Evolutionary conservation across 2,113 vertebrate genomes (phyloP).

Genomic region (Enhydra lutris): DNA sequence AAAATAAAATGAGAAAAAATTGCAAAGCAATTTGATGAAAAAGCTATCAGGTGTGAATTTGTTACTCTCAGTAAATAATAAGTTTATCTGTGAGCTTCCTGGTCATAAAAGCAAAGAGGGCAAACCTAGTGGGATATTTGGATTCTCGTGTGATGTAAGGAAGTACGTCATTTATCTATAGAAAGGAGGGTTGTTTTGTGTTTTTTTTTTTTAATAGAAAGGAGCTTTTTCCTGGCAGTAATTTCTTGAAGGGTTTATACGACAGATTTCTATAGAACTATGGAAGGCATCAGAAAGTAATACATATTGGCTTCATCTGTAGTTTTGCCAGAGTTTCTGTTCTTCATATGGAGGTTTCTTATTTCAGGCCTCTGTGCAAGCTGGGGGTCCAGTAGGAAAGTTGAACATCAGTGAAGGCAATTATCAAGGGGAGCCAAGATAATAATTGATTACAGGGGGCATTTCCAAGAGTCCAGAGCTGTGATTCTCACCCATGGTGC

Average conservation of each 20-base stretch:
- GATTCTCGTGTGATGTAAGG: background rate
- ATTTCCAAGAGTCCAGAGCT: background rate
- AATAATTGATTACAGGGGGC: background rate
- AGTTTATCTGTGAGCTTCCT: background rate
- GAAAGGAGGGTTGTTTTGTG: background rate
- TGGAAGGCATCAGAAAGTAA: background rate
- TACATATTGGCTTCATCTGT: background rate
- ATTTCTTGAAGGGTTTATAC: background rate
- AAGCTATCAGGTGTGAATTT: background rate
- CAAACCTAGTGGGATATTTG: background rate
- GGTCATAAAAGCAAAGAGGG: background rate
- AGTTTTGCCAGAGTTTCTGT: background rate
- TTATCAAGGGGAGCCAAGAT: background rate
- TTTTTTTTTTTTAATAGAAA: background rate
- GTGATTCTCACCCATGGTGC: background rate
- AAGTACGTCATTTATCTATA: background rate
- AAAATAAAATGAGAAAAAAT: background rate
- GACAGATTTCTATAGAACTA: background rate
- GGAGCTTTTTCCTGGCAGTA: background rate
- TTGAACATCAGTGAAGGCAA: background rate
- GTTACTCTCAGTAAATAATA: background rate
- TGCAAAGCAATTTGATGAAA: background rate
- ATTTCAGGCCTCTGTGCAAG: background rate
- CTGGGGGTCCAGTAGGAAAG: background rate
- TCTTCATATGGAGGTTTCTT: background rate